Evolutionary conservation across 2,113 vertebrate species (phyloP).

Genomic region (Cairina moschata): DNA sequence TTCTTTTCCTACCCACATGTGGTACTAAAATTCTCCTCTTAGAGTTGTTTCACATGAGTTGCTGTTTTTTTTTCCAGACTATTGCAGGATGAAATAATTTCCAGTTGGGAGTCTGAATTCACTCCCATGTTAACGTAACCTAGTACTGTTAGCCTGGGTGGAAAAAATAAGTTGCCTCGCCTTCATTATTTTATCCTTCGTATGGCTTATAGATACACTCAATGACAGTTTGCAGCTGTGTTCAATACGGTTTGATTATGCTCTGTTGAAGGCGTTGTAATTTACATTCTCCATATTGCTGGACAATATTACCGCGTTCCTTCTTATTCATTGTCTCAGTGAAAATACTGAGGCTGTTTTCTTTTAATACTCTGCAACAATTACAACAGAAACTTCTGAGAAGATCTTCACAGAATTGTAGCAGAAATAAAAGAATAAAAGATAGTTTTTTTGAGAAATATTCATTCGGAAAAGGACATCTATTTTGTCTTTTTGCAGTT

Average conservation of each 20-base stretch:
- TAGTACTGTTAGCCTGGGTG: neutral
- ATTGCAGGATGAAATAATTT: neutral
- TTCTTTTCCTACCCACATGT: neutral
- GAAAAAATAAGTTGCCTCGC: neutral
- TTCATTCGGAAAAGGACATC: neutral
- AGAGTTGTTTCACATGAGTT: neutral
- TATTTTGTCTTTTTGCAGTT: neutral
- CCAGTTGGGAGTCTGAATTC: neutral
- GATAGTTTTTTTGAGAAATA: neutral
- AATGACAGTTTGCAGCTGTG: neutral
- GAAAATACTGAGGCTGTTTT: neutral
- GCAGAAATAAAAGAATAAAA: neutral
- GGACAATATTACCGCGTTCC: neutral
- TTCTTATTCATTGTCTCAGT: neutral
- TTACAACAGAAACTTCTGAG: neutral
- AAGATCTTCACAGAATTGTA: neutral
- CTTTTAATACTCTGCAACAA: neutral
- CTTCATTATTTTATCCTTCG: neutral
- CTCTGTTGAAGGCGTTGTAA: neutral
- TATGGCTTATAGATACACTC: neutral
- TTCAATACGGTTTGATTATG: neutral
- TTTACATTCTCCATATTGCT: neutral
- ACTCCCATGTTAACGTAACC: neutral
- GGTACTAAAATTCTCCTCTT: neutral
- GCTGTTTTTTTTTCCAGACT: neutral